A percentile compares a stretch with the other conserved stretches of the same genome.
Evolutionary conservation across 2,888 invertebrate species (phyloP).

Genomic region (Miltochrista miniata): DNA sequence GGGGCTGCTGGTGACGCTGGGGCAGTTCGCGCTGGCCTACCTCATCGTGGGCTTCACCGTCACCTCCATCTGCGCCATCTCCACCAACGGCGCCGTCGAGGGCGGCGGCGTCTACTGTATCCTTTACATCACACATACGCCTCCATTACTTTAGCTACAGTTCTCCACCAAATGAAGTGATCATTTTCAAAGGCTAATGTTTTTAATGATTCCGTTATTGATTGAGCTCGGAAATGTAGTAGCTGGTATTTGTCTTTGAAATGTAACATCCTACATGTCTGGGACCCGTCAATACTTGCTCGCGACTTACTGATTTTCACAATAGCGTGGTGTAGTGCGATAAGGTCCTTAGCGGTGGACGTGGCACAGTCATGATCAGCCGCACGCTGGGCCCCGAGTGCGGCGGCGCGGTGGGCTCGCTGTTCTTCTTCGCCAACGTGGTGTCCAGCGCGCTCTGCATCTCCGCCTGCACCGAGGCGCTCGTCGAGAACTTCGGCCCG

Average conservation of each 20-base stretch:
- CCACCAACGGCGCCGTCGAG: constrained; percentile 99
- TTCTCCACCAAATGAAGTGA: neutral
- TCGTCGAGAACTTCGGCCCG: constrained; percentile 93
- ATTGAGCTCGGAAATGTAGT: too few relatives aligned
- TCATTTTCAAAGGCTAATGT: too few relatives aligned
- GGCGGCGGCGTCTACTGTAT: constrained; percentile 99
- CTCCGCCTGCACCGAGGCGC: constrained; percentile 97
- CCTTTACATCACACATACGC: constrained; percentile 77
- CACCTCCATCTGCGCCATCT: constrained; percentile 98
- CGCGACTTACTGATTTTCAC: too few relatives aligned
- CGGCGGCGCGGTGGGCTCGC: constrained; percentile 98
- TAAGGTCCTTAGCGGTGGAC: neutral
- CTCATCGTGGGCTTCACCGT: constrained; percentile 97
- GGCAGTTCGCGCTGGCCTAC: constrained; percentile 96
- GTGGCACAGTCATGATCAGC: constrained; percentile 96
- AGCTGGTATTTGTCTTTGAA: too few relatives aligned
- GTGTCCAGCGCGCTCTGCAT: constrained; percentile 98
- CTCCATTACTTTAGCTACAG: neutral
- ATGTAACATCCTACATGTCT: too few relatives aligned
- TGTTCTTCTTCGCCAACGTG: constrained; percentile 99
- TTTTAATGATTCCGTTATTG: too few relatives aligned
- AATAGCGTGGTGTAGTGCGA: neutral
- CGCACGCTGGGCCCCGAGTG: constrained; percentile 99
- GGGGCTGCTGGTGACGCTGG: constrained; percentile 93
- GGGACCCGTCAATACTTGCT: too few relatives aligned